phyloP scores from a whole-genome alignment of 1,140 invertebrate species.

The Drosophila nigromelanica region DNA sequence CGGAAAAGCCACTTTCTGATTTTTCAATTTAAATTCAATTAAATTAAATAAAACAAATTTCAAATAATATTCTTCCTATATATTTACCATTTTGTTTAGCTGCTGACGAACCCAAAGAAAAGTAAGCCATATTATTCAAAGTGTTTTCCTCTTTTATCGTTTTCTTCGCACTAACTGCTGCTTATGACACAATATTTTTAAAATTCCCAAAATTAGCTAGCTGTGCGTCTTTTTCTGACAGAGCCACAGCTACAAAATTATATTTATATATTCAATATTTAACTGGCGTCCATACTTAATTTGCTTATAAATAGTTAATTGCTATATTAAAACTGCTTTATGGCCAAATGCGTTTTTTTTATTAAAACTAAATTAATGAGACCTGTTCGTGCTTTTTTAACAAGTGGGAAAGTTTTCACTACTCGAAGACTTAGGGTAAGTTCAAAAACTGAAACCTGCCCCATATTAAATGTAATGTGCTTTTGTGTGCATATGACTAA shows the following conservation, averaged over 20 bases:
- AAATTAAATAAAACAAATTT: not conserved
- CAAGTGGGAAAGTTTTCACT: slow-evolving; percentile 59
- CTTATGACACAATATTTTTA: slow-evolving; percentile 4
- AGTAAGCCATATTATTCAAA: slow-evolving; percentile 86
- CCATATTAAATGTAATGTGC: not conserved
- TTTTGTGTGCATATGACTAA: not conserved
- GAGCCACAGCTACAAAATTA: not conserved
- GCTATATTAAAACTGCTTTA: too few species aligned
- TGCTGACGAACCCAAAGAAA: slow-evolving; percentile 92
- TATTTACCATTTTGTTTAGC: slow-evolving; percentile 85
- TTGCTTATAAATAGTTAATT: too few species aligned
- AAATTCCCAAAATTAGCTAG: not conserved
- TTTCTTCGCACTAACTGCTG: slow-evolving; percentile 6
- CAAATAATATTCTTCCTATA: slow-evolving; percentile 12
- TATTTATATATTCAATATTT: not conserved
- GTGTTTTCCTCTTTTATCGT: slow-evolving; percentile 1
- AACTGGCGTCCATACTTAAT: not conserved
- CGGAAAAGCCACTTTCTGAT: too few species aligned
- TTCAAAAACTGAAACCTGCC: slow-evolving; percentile 6
- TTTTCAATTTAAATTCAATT: too few species aligned
- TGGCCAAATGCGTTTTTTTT: too few species aligned
- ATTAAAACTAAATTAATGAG: too few species aligned
- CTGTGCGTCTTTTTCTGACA: not conserved
- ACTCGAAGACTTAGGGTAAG: slow-evolving; percentile 57
- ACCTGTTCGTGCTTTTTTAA: slow-evolving; percentile 14